Conservation (phyloP, 1,140 invertebrate genomes). For the Trachelipus rathkii region DNA sequence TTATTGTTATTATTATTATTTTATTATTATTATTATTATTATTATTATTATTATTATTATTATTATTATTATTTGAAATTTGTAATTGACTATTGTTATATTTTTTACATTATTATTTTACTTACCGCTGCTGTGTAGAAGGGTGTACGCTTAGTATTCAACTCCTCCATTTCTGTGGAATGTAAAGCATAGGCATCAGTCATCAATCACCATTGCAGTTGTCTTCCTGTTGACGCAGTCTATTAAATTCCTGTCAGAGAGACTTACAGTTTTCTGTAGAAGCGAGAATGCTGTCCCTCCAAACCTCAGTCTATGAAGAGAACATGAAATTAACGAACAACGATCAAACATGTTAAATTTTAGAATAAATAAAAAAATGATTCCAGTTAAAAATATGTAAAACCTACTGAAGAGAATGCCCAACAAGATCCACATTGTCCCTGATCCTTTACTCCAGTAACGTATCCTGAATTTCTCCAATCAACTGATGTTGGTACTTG, state of each 20-base stretch:
- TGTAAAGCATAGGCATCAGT: slow-evolving; percentile 86
- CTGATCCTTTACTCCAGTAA: slow-evolving; percentile 90
- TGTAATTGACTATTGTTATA: too few species aligned
- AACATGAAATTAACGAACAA: too few species aligned
- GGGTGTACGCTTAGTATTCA: slow-evolving; percentile 76
- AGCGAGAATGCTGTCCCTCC: slow-evolving; percentile 91
- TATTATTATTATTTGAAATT: too few species aligned
- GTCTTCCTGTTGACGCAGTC: slow-evolving; percentile 84
- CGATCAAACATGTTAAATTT: too few species aligned
- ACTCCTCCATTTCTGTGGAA: slow-evolving; percentile 82
- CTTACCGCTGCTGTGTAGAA: slow-evolving; percentile 44
- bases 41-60: too few species aligned
- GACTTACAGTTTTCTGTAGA: slow-evolving; percentile 72
- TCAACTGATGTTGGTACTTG: slow-evolving; percentile 60
- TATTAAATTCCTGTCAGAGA: slow-evolving; percentile 95
- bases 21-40: too few species aligned
- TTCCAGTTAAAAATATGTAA: too few species aligned
- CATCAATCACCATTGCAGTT: slow-evolving; percentile 93
- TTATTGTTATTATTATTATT: too few species aligned
- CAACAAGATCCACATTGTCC: slow-evolving; percentile 91
- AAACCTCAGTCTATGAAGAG: slow-evolving; percentile 72
- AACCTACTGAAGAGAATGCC: slow-evolving; percentile 69
- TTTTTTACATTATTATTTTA: background rate
- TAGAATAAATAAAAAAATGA: too few species aligned
- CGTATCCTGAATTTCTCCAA: slow-evolving; percentile 80